Percentiles rank a stretch among this genome's conserved stretches.
Conservation (phyloP, 2,797 vertebrate species). For the Moxostoma hubbsi region DNA sequence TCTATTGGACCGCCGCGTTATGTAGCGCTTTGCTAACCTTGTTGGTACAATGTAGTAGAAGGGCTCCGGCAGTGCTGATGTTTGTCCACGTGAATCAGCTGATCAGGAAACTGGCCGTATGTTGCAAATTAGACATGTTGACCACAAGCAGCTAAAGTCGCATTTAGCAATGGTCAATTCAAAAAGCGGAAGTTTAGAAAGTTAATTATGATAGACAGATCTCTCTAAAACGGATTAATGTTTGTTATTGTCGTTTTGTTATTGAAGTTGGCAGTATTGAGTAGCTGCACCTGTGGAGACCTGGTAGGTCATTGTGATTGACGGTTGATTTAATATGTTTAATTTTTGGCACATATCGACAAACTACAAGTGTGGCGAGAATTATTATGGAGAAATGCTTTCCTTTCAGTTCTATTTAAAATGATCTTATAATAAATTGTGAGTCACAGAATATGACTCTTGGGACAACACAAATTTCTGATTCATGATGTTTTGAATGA, state of each 20-base stretch:
- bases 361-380: not conserved
- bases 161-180: constrained; percentile 15
- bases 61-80: constrained; percentile 64
- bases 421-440: no score
- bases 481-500: no score
- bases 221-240: not conserved
- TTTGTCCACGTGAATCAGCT: constrained; percentile 69
- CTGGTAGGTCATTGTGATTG: constrained; percentile 20
- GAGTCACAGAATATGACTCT: no score
- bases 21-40: no score
- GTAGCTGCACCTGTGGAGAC: constrained; percentile 11
- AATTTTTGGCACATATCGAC: not conserved
- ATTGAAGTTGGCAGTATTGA: constrained; percentile 17
- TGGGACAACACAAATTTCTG: no score
- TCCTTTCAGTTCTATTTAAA: not conserved
- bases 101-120: constrained; percentile 58
- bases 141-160: constrained; percentile 26
- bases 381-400: not conserved
- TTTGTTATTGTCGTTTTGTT: not conserved
- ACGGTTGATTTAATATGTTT: not conserved
- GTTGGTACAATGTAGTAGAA: no score
- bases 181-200: constrained; percentile 21
- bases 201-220: not conserved
- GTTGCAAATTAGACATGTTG: constrained; percentile 6
- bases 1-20: no score